Evolutionary conservation across 2,113 vertebrate species (phyloP).

Genomic region (Corythoichthys haematopterus): DNA sequence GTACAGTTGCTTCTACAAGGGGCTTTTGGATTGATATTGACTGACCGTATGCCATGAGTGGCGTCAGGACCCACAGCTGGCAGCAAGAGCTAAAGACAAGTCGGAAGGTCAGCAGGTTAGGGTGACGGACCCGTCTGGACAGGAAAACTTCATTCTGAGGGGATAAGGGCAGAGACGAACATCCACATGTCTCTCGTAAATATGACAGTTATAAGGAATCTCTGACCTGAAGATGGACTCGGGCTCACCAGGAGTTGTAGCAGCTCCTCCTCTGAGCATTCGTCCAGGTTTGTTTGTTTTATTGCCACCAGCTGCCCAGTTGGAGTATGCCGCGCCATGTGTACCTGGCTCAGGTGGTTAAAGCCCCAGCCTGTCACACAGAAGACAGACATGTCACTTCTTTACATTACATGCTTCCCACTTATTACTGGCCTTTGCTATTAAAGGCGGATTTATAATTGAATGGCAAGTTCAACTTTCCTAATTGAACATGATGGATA

Average conservation of each 20-base stretch:
- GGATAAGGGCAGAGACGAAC: neutral
- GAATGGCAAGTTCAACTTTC: too few species aligned
- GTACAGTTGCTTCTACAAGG: neutral
- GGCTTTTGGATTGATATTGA: neutral
- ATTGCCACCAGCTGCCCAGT: slow-evolving; percentile 84
- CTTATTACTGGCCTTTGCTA: too few species aligned
- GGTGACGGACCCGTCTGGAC: slow-evolving; percentile 85
- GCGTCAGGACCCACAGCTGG: slow-evolving; percentile 92
- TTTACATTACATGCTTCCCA: neutral
- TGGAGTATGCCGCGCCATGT: slow-evolving; percentile 84
- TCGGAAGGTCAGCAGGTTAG: slow-evolving; percentile 86
- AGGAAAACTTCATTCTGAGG: slow-evolving; percentile 86
- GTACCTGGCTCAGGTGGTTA: slow-evolving; percentile 87
- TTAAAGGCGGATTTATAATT: too few species aligned
- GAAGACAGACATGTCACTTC: neutral
- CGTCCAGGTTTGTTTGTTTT: slow-evolving; percentile 90
- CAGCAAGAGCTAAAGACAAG: slow-evolving; percentile 88
- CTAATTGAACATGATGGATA: too few species aligned
- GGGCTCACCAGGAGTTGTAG: slow-evolving; percentile 84
- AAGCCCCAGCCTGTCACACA: slow-evolving; percentile 81
- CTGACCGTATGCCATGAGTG: slow-evolving; percentile 95
- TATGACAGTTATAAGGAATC: too few species aligned
- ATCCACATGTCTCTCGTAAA: neutral
- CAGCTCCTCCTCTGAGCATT: slow-evolving; percentile 89
- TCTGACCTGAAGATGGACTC: neutral